Evolutionary conservation across 2,113 vertebrate genomes (phyloP).

Genomic region (Malurus alboscapulatus): DNA sequence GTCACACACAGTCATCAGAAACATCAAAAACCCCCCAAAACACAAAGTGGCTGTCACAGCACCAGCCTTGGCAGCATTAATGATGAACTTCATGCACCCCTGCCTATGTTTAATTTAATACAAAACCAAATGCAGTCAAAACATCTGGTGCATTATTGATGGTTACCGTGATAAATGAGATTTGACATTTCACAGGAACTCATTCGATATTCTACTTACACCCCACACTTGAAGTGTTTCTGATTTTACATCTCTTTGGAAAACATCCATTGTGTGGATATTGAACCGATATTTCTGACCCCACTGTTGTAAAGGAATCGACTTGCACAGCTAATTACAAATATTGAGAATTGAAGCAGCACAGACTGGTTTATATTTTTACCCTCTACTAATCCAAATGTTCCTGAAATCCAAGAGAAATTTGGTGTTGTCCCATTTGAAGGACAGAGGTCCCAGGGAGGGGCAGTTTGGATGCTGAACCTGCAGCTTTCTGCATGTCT

Average conservation of each 20-base stretch:
- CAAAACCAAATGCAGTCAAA: slow-evolving; percentile 50
- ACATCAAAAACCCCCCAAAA: neutral
- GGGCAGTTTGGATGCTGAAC: neutral
- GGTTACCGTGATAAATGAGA: slow-evolving; percentile 38
- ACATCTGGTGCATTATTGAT: slow-evolving; percentile 61
- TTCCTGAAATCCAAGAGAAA: neutral
- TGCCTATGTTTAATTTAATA: slow-evolving; percentile 58
- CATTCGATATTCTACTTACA: neutral
- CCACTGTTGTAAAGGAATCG: neutral
- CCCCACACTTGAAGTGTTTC: neutral
- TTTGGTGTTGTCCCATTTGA: neutral
- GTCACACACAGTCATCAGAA: neutral
- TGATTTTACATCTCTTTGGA: neutral
- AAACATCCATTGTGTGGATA: neutral
- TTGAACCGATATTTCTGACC: neutral
- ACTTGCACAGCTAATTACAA: neutral
- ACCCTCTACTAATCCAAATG: neutral
- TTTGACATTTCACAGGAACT: slow-evolving; percentile 35
- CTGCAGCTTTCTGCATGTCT: neutral
- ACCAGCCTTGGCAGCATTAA: slow-evolving; percentile 5
- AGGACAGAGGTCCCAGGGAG: neutral
- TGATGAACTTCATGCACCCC: slow-evolving; percentile 38
- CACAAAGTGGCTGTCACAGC: neutral
- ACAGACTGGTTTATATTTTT: neutral
- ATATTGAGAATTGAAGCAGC: neutral